phyloP scores from a whole-genome alignment of 1,140 invertebrate genomes.

The Pseudomyrmex concolor region DNA sequence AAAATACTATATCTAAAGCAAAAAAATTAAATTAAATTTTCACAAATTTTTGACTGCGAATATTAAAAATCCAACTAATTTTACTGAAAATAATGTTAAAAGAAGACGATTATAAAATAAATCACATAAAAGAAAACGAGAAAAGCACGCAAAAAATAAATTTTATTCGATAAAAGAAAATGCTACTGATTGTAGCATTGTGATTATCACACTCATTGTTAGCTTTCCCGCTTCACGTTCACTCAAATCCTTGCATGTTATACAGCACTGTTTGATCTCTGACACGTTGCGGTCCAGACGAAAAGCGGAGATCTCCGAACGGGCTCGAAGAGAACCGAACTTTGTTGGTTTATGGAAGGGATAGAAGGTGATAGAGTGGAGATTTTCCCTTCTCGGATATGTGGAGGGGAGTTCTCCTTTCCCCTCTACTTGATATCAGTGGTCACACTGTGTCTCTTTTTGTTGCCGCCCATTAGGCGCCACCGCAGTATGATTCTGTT shows the following conservation, averaged over 20 bases:
- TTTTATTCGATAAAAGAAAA: too few relatives aligned
- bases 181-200: too few relatives aligned
- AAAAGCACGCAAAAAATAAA: too few relatives aligned
- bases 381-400: slow-evolving; percentile 29
- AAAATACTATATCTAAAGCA: too few relatives aligned
- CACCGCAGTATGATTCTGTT: slow-evolving; percentile 84
- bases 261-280: slow-evolving; percentile 75
- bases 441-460: slow-evolving; percentile 77
- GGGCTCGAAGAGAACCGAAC: slow-evolving; percentile 59
- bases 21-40: too few relatives aligned
- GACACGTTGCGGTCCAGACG: slow-evolving; percentile 73
- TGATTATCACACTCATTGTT: too few relatives aligned
- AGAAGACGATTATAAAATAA: too few relatives aligned
- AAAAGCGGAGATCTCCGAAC: slow-evolving; percentile 77
- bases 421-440: slow-evolving; percentile 68
- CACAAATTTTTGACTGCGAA: too few relatives aligned
- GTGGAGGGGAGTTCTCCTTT: slow-evolving; percentile 63
- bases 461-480: slow-evolving; percentile 85
- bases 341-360: slow-evolving; percentile 41
- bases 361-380: slow-evolving; percentile 51
- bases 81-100: too few relatives aligned
- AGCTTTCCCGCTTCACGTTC: not conserved
- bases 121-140: too few relatives aligned
- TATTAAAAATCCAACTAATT: too few relatives aligned
- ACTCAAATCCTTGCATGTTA: not conserved